Conservation (phyloP, 2,113 vertebrate species). For the Anolis sagrei region DNA sequence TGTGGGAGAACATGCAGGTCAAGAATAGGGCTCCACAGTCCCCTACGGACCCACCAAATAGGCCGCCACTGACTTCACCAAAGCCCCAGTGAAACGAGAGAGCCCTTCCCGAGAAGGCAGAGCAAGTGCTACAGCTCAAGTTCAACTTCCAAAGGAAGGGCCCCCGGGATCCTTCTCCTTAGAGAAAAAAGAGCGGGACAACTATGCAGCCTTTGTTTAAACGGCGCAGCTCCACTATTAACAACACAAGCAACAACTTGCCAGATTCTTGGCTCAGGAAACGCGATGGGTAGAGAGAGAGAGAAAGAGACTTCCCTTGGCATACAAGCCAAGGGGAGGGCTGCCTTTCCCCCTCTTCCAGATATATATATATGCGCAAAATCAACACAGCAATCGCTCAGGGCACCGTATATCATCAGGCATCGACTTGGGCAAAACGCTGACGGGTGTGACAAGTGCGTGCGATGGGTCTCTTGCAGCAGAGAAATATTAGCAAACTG, state of each 20-base stretch:
- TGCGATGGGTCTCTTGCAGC: conserved; percentile 42
- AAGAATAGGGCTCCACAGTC: no score
- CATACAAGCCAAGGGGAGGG: neutral
- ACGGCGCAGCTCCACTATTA: neutral
- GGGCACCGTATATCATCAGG: conserved; percentile 60
- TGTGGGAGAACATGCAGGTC: no score
- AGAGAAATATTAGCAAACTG: conserved; percentile 40
- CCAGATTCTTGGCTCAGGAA: conserved; percentile 23
- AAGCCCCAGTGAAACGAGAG: neutral
- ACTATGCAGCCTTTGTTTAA: conserved; percentile 27
- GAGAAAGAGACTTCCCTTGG: neutral
- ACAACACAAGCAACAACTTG: conserved; percentile 27
- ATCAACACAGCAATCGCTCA: conserved; percentile 14
- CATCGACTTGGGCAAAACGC: conserved; percentile 42
- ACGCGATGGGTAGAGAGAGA: neutral
- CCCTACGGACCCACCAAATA: no score
- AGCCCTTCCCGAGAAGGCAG: neutral
- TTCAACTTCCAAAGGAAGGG: neutral
- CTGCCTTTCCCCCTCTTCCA: neutral
- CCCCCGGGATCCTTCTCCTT: neutral
- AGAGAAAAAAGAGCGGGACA: neutral
- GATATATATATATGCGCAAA: neutral
- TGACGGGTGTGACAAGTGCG: conserved; percentile 33
- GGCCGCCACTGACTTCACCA: no score
- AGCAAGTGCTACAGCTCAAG: neutral